A percentile compares a stretch with the other conserved stretches of the same genome.
These are phyloP conservation scores for Chondrilla cf. caribensis DNA, from an alignment of 37 sponge, comb jelly and placozoan genomes.

Conservation along the genomic window DNA sequence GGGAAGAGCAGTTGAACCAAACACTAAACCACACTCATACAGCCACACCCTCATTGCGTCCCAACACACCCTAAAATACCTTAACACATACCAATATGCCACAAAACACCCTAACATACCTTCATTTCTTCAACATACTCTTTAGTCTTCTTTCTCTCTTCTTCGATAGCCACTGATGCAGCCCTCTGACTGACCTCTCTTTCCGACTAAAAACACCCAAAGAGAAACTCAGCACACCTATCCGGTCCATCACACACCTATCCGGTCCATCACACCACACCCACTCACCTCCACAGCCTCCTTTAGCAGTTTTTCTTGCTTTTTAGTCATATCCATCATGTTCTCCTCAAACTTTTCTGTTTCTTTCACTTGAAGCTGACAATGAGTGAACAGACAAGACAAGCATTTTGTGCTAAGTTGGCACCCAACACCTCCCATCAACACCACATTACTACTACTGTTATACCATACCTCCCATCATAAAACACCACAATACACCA, in stretches of 20 bases:
- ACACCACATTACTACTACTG: too few relatives aligned
- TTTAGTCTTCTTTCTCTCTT: slow-evolving; percentile 13
- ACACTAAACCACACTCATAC: background rate
- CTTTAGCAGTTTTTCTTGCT: slow-evolving; percentile 25
- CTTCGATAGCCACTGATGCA: slow-evolving; percentile 40
- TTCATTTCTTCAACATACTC: slow-evolving; percentile 21
- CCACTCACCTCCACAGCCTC: slow-evolving; percentile 56
- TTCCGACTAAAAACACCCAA: background rate
- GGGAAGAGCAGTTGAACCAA: background rate
- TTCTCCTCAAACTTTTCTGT: slow-evolving; percentile 18
- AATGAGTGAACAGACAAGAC: too few relatives aligned
- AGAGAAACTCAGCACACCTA: background rate
- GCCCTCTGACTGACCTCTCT: slow-evolving; percentile 15
- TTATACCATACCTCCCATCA: too few relatives aligned
- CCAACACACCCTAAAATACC: background rate
- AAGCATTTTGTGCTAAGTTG: too few relatives aligned
- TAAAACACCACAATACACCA: background rate
- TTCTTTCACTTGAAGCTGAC: background rate
- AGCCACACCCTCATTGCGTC: background rate
- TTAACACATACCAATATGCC: background rate
- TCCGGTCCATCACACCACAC: too few relatives aligned
- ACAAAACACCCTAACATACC: background rate
- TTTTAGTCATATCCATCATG: slow-evolving; percentile 25
- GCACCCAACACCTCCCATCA: too few relatives aligned
- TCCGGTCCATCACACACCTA: too few relatives aligned